Base-by-base conservation (phyloP, 2,113 vertebrate genomes). In the Nothocercus nigrocapillus region DNA sequence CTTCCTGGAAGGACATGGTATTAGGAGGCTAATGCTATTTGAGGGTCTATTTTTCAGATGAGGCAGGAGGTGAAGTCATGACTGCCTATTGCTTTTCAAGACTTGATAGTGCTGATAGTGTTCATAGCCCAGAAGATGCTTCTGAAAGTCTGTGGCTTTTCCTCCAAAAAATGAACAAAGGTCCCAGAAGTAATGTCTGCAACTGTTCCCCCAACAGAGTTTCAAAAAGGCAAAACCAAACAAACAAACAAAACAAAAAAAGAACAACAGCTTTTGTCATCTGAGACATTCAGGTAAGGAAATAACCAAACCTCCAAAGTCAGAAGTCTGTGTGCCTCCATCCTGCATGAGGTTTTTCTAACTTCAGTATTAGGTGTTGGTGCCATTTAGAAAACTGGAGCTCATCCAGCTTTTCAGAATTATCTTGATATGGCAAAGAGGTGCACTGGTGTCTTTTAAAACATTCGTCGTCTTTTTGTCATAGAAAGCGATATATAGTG, bases 41-140 rank as follows among this genome's bases (percentile, higher is more conserved):
- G 53, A 88, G 34, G 8, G 36, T 62, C 85, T 91, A 47, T 88
- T 94, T 88, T 93, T 88, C 82, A 89, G 85, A 88, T 63, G 78
- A 90, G 74, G 59, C 63, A 66, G 68, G 42, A 82, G 44, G 74
- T 49, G n/a, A 89, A 76, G 44, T 76, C 53, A 79, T 95, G 79
- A 62, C 44, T 93, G 32, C 59, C 76, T 63, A 16, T 78, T 82
- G 69, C 93, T 89, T 45, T 80, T 91, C 78, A 77, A 94, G 84
- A 93, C 63, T 45, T 49, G 24, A 83, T 45, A 45, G 45, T 45
- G 45, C 16, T 45, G 21, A 83, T 45, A 45, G 45, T 45, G 45
- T 45, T 45, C 45, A 45, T 45, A 45, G 45, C 45, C 45, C 45
- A 45, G 16, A 45, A 45, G 45, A 45, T 45, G 45, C 45, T 45